Conservation (phyloP, 2,888 invertebrate species). For the Andrena trimmerana region DNA sequence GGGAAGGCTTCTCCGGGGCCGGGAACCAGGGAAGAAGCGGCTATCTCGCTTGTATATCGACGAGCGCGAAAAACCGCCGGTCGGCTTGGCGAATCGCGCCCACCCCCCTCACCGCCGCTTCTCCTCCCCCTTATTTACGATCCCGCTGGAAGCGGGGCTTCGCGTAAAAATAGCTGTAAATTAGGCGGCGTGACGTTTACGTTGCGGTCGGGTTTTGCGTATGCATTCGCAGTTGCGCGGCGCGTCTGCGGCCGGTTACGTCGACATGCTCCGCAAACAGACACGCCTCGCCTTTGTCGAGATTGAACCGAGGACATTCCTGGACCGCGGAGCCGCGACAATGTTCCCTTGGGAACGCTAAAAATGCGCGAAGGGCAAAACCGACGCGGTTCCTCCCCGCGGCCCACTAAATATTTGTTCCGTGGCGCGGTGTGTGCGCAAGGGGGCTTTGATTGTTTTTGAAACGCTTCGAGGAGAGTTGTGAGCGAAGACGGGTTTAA, state of each 20-base stretch:
- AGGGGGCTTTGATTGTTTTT: conserved; percentile 44
- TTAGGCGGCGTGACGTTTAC: conserved; percentile 76
- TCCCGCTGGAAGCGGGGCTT: conserved; percentile 35
- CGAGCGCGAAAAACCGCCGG: conserved; percentile 54
- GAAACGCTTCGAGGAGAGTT: neutral
- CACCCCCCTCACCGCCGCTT: neutral
- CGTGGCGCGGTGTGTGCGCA: conserved; percentile 23
- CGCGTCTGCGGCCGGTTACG: conserved; percentile 41
- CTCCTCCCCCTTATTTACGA: conserved; percentile 63
- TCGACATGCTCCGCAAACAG: conserved; percentile 51
- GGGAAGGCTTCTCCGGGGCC: conserved; percentile 34
- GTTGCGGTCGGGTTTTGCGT: conserved; percentile 65
- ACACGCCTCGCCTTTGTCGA: conserved; percentile 48
- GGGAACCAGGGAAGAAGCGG: neutral
- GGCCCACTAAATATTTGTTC: conserved; percentile 50
- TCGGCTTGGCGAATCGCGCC: conserved; percentile 45
- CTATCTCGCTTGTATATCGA: conserved; percentile 62
- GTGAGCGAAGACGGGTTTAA: conserved; percentile 24
- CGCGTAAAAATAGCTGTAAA: conserved; percentile 76
- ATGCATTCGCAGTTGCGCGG: conserved; percentile 20
- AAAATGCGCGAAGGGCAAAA: conserved; percentile 28
- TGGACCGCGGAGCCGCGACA: conserved; percentile 19
- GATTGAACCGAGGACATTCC: neutral
- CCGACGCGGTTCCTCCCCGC: neutral
- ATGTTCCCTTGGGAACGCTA: conserved; percentile 14